Conservation (phyloP, 2,113 vertebrate species). For the Speoplatyrhinus poulsoni region DNA sequence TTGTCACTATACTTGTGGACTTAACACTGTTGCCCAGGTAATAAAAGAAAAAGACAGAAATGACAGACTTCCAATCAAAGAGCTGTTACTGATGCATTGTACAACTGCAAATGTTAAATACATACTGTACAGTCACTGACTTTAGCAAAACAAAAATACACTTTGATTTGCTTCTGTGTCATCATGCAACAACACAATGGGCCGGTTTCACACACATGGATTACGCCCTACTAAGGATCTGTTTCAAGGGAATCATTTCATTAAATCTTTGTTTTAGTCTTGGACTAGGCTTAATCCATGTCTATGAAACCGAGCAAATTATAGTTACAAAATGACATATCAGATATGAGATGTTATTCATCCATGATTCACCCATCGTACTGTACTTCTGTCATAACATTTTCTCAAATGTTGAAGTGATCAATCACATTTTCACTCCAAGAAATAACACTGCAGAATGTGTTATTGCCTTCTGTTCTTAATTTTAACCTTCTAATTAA, state of each 20-base stretch:
- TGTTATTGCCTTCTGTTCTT: too few relatives aligned
- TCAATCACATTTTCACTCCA: background rate
- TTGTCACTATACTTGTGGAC: constrained; percentile 14
- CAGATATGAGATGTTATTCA: too few relatives aligned
- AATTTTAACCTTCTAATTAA: too few relatives aligned
- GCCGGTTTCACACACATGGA: too few relatives aligned
- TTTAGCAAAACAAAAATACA: background rate
- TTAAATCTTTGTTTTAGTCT: too few relatives aligned
- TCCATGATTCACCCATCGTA: too few relatives aligned
- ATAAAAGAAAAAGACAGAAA: constrained; percentile 16
- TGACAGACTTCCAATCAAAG: constrained; percentile 18
- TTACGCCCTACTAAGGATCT: too few relatives aligned
- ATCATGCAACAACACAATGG: too few relatives aligned
- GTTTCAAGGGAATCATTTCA: too few relatives aligned
- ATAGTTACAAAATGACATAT: background rate
- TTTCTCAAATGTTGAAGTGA: background rate
- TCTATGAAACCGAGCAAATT: background rate
- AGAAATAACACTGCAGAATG: too few relatives aligned
- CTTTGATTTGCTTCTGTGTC: background rate
- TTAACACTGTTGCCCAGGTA: constrained; percentile 56
- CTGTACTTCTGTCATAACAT: background rate
- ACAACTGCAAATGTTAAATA: constrained; percentile 14
- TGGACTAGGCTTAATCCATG: too few relatives aligned
- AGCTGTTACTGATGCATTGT: background rate
- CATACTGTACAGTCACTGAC: background rate